These are phyloP conservation scores for Subanguina moxae DNA, from an alignment of 1,140 invertebrate genomes.

Conservation along the genomic window DNA sequence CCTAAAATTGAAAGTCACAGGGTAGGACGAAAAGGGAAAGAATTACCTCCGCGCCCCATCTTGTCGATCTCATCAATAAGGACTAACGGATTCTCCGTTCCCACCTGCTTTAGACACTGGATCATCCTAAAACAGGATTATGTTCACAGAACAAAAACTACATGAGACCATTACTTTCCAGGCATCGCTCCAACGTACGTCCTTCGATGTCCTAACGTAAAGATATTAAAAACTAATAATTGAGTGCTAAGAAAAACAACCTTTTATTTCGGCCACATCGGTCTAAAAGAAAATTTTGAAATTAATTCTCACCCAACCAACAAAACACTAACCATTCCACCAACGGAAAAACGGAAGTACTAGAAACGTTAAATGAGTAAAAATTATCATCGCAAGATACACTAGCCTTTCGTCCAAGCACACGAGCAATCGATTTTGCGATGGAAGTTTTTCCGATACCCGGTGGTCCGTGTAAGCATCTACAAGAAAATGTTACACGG, in stretches of 20 bases:
- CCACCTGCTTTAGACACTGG: conserved; percentile 96
- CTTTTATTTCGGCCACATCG: conserved; percentile 98
- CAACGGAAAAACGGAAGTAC: conserved; percentile 84
- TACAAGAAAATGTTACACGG: too few relatives aligned
- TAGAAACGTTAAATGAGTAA: conserved; percentile 22
- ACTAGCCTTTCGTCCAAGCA: conserved; percentile 73
- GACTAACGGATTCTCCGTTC: conserved; percentile 93
- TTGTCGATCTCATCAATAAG: conserved; percentile 85
- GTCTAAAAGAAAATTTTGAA: conserved; percentile 61
- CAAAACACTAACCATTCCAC: conserved; percentile 72
- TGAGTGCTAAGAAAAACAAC: conserved; percentile 60
- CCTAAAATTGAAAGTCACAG: conserved; percentile 23
- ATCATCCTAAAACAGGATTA: conserved; percentile 66
- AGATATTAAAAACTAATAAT: too few relatives aligned
- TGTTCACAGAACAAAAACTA: too few relatives aligned
- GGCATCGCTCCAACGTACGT: conserved; percentile 87
- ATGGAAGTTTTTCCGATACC: conserved; percentile 97
- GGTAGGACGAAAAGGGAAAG: neutral
- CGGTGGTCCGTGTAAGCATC: conserved; percentile 89
- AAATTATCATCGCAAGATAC: neutral
- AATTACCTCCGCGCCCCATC: conserved; percentile 66
- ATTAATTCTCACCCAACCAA: too few relatives aligned
- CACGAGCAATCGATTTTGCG: conserved; percentile 88
- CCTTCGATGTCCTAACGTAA: conserved; percentile 64
- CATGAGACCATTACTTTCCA: conserved; percentile 76